Base-by-base conservation (phyloP, 1,140 invertebrate genomes). In the Drosophila yakuba region DNA sequence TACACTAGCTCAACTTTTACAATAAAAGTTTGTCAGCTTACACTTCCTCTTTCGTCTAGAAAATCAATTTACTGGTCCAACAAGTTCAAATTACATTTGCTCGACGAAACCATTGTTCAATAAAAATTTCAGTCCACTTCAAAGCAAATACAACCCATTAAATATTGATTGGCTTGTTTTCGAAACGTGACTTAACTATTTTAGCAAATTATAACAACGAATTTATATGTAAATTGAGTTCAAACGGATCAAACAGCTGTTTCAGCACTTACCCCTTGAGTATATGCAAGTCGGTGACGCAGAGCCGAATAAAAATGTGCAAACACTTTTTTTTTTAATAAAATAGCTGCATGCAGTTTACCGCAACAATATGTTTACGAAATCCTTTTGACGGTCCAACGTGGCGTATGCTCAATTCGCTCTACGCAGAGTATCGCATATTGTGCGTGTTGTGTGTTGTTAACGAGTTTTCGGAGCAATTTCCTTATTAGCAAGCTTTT, bases 351-450 rank as follows among this genome's bases (percentile, higher is more conserved):
- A 66, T 71, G 63, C 83, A 72, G 77, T 67, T 80, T 71, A 74
- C 69, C 68, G 72, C 80, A 68, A 74, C 84, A 88, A 88, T 88
- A 88, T 88, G 84, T 89, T 88, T 50, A 48, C 76, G 58, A 52
- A 64, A 90, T 85, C 78, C 68, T 63, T 57, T 32, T 41, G 20
- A 60, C 20, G 68, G 80, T 63, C 52, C 73, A 62, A 88, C 84
- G 84, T 88, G 80, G 78, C 84, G 84, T 80, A 89, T 88, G 62
- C 84, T 63, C 77, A 82, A 89, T 88, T 76, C 71, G 76, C 76
- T 74, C 79, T 89, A 80, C 12, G 39, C 51, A n/a, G 20, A 45
- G 23, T 48, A 47, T 17, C 71, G 63, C 83, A 89, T 83, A 54
- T 36, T 77, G 68, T 62, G 43, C 41, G 51, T 52, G 25, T 25